Evolutionary conservation across 2,888 invertebrate genomes (phyloP).

Genomic region (Cheiracanthium punctorium): DNA sequence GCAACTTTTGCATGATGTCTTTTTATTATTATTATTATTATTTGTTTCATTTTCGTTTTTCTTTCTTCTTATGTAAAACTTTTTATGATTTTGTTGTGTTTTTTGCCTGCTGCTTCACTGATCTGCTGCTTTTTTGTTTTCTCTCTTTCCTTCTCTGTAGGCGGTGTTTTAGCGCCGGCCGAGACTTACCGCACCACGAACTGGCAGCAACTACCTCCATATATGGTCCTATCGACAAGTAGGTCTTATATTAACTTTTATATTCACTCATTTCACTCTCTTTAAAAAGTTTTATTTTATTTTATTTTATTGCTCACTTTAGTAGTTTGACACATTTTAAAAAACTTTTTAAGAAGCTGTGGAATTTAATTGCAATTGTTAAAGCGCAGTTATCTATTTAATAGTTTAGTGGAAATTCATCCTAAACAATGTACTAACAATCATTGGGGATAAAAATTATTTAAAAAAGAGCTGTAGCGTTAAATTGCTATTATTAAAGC

Average conservation of each 20-base stretch:
- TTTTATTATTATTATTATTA: too few relatives aligned
- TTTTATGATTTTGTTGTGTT: slow-evolving; percentile 66
- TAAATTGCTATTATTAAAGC: too few relatives aligned
- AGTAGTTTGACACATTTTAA: too few relatives aligned
- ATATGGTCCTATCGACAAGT: slow-evolving; percentile 65
- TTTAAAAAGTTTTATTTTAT: too few relatives aligned
- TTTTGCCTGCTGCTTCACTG: slow-evolving; percentile 66
- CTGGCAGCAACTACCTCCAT: slow-evolving; percentile 54
- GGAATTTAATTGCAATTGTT: too few relatives aligned
- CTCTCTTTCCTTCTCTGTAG: slow-evolving; percentile 50
- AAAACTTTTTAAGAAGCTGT: too few relatives aligned
- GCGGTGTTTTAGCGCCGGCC: slow-evolving; percentile 66
- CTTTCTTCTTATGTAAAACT: slow-evolving; percentile 34
- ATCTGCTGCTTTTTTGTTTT: slow-evolving; percentile 67
- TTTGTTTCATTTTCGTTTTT: slow-evolving; percentile 28
- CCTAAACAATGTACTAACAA: too few relatives aligned
- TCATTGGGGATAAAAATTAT: too few relatives aligned
- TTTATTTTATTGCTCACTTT: not conserved
- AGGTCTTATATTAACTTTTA: slow-evolving; percentile 25
- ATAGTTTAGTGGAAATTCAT: too few relatives aligned
- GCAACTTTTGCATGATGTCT: slow-evolving; percentile 30
- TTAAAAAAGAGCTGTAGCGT: too few relatives aligned
- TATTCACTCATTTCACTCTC: not conserved
- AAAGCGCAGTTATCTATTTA: too few relatives aligned
- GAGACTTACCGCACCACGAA: slow-evolving; percentile 63